phyloP scores from a whole-genome alignment of 2,888 invertebrate species.

The Beris morrisii region DNA sequence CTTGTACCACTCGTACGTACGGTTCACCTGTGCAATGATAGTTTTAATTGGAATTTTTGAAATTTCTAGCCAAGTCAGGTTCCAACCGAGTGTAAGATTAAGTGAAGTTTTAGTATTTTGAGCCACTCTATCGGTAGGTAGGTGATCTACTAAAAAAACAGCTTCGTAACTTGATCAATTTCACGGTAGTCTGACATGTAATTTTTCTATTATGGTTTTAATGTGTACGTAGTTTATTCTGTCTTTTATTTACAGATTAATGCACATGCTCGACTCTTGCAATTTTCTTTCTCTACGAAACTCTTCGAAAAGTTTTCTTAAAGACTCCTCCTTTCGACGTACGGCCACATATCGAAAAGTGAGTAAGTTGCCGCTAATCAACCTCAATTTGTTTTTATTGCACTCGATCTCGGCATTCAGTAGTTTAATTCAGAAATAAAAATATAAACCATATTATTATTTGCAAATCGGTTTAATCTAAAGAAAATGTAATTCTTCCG shows the following conservation, averaged over 20 bases:
- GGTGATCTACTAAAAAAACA: slow-evolving; percentile 7
- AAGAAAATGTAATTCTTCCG: too few species aligned
- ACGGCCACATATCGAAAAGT: slow-evolving; percentile 3
- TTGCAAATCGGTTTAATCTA: too few species aligned
- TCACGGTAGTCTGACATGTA: not conserved
- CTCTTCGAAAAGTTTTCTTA: too few species aligned
- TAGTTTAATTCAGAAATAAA: slow-evolving; percentile 18
- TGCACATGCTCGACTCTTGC: not conserved
- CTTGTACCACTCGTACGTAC: not conserved
- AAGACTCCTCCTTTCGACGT: not conserved
- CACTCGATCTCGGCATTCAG: slow-evolving; percentile 4
- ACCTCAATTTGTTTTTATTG: slow-evolving; percentile 3
- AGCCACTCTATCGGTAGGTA: not conserved
- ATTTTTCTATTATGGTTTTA: too few species aligned
- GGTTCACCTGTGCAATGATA: not conserved
- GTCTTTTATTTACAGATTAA: too few species aligned
- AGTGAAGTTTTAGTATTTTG: not conserved
- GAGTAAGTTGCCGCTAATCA: slow-evolving; percentile 16
- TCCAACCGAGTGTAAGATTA: not conserved
- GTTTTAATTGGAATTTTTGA: slow-evolving; percentile 9
- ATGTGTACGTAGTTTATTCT: too few species aligned
- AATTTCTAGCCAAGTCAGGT: not conserved
- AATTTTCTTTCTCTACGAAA: slow-evolving; percentile 5
- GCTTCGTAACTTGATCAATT: not conserved
- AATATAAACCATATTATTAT: slow-evolving; percentile 7